Base-by-base conservation (phyloP, 1,140 invertebrate species). In the Cyphomyrmex costatus region DNA sequence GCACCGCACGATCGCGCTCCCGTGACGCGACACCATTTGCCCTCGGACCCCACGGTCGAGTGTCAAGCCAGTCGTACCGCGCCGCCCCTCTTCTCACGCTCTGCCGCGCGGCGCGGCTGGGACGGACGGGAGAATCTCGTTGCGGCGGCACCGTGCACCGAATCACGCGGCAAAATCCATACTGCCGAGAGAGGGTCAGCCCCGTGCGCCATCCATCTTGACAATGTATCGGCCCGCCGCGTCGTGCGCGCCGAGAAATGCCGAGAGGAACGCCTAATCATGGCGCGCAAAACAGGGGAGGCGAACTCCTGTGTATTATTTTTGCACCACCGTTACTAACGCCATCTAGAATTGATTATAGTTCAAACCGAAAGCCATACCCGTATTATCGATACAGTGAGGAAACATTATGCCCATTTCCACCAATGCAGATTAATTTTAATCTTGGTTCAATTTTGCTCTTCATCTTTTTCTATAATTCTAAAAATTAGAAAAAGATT, bases 151-250 rank as follows among this genome's bases (percentile, higher is more conserved):
- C 53, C n/a, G 56, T 56, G 85, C 90, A 87, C 87, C 33, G 33
- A 92, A 92, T 94, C 92, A 93, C 93, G 92, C 93, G 91, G 91
- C 89, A 85, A 93, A 92, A 93, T 93, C 92, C 93, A 93, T 93
- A 94, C 92, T 90, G 68, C 87, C 86, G 77, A 76, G 85, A n/a
- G 5, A 76, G 16, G 87, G 82, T 91, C 90, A 87, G 80, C 79
- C 87, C 87, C 87, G 87, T 92, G 92, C 91, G 91, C 36, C 79
- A 46, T 92, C 94, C 94, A 94, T 94, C 93, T 94, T 94, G 91
- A 92, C 91, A 89, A 83, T 84, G 73, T 79, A 74, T 61, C 51
- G n/a, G 56, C 21, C 80, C 79, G 89, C 89, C 86, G 68, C 78
- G 30, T 42, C 63, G 77, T 76, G 89, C 76, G 86, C 46, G 46